These are phyloP conservation scores for Cetoscarus ocellatus DNA, from an alignment of 2,797 vertebrate species.

Conservation along the genomic window DNA sequence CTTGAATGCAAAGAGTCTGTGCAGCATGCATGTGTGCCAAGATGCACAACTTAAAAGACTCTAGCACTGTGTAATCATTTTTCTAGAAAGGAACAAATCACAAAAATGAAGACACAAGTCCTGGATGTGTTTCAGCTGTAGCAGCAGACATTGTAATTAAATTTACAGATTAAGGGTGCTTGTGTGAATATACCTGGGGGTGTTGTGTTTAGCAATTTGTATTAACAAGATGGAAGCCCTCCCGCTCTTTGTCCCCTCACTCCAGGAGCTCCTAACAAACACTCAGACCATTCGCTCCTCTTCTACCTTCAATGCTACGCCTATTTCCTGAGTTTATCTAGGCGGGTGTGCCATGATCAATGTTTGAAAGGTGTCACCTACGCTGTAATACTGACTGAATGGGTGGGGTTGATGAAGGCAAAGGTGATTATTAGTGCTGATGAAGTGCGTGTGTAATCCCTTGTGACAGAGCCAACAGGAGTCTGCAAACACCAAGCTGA, in stretches of 20 bases:
- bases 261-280: slow-evolving; percentile 41
- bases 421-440: slow-evolving; percentile 40
- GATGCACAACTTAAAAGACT: not conserved
- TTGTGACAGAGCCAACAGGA: slow-evolving; percentile 24
- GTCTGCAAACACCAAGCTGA: slow-evolving; percentile 20
- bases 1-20: not conserved
- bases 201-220: slow-evolving; percentile 18
- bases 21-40: slow-evolving; percentile 17
- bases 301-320: slow-evolving; percentile 28
- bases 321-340: slow-evolving; percentile 63
- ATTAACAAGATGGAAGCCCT: slow-evolving; percentile 29
- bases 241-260: slow-evolving; percentile 50
- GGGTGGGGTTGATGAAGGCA: slow-evolving; percentile 32
- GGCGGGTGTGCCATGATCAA: slow-evolving; percentile 35
- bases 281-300: slow-evolving; percentile 10
- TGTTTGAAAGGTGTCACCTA: slow-evolving; percentile 56
- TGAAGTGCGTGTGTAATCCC: slow-evolving; percentile 30
- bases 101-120: not conserved
- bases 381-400: slow-evolving; percentile 24
- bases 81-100: not conserved
- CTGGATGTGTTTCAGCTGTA: slow-evolving; percentile 7
- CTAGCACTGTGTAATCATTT: slow-evolving; percentile 2
- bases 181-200: slow-evolving; percentile 13
- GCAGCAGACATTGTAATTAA: slow-evolving; percentile 17
- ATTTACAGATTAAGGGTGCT: slow-evolving; percentile 23